These are phyloP conservation scores for Salvator merianae DNA, from an alignment of 2,113 vertebrate species.

Conservation along the genomic window DNA sequence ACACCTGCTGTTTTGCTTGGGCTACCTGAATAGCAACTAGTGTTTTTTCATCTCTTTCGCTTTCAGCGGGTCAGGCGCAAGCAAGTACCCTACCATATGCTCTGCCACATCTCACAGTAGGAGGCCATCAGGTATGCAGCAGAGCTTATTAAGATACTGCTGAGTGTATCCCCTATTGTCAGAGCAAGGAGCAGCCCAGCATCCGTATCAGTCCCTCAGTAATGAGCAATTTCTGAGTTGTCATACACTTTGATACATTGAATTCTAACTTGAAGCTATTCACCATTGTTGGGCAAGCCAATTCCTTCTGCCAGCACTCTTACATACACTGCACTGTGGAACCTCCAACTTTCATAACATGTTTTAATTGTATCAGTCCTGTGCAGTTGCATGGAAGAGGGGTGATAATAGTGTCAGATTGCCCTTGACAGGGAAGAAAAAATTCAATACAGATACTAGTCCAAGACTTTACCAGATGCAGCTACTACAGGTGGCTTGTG, in stretches of 20 bases:
- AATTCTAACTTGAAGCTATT: conserved; percentile 11
- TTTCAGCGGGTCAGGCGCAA: neutral
- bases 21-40: conserved; percentile 12
- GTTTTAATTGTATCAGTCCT: conserved; percentile 5
- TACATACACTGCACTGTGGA: neutral
- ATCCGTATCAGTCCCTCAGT: neutral
- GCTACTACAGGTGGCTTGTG: conserved; percentile 1
- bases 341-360: neutral
- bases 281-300: neutral
- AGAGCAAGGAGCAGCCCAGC: neutral
- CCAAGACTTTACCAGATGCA: neutral
- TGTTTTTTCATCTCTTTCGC: neutral
- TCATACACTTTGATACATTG: conserved; percentile 18
- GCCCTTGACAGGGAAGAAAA: conserved; percentile 9
- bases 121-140: conserved; percentile 30
- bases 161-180: conserved; percentile 2
- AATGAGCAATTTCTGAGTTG: conserved; percentile 37
- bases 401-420: conserved; percentile 2
- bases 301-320: neutral
- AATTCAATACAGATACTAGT: neutral
- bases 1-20: conserved; percentile 24
- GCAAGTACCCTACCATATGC: accelerated
- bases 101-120: accelerated
- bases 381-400: neutral
- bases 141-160: conserved; percentile 39